These are phyloP conservation scores for Lucinisca nassula DNA, from an alignment of 2,888 invertebrate genomes.

Conservation along the genomic window DNA sequence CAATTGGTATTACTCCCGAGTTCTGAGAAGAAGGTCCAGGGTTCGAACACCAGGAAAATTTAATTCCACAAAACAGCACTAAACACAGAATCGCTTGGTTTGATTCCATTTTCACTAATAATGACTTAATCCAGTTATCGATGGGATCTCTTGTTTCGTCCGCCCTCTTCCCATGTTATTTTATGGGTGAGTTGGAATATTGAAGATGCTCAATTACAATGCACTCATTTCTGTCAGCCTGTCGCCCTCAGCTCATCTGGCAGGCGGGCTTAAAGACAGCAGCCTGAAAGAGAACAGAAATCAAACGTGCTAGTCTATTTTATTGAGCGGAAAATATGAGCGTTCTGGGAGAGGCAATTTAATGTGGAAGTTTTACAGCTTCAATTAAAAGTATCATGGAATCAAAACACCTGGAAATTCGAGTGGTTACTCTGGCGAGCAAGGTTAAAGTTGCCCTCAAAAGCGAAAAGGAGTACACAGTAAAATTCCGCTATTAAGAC, in stretches of 20 bases:
- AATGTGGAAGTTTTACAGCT: not conserved
- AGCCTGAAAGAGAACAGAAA: not conserved
- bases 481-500: too few relatives aligned
- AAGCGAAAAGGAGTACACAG: too few relatives aligned
- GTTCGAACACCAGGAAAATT: not conserved
- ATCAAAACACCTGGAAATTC: too few relatives aligned
- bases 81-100: not conserved
- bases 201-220: not conserved
- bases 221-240: not conserved
- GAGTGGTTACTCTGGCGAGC: too few relatives aligned
- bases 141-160: not conserved
- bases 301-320: not conserved
- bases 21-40: not conserved
- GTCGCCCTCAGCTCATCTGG: not conserved
- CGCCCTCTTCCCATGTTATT: not conserved
- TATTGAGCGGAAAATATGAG: slow-evolving; percentile 4
- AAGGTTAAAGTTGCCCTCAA: too few relatives aligned
- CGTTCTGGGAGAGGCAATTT: not conserved
- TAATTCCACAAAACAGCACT: not conserved
- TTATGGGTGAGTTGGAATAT: not conserved
- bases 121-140: not conserved
- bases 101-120: not conserved
- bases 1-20: slow-evolving; percentile 36
- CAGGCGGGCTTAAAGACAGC: not conserved
- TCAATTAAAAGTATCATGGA: not conserved